Percentiles rank a stretch among this genome's conserved stretches.
Conservation (phyloP, 2,888 invertebrate species). For the Stenotaenia linearis region DNA sequence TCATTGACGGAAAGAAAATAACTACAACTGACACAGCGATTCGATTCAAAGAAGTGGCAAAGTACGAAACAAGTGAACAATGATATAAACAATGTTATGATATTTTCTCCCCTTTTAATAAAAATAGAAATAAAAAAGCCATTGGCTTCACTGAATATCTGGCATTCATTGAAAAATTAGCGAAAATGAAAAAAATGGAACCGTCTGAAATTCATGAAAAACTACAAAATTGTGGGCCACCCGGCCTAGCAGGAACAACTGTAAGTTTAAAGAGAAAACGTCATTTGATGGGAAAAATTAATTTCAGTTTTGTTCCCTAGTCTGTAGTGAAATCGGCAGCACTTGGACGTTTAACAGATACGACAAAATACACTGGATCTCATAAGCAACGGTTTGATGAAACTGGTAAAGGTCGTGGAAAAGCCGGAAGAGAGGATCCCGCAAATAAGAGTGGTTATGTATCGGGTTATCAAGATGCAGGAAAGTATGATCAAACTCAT, state of each 20-base stretch:
- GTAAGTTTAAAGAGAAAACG: slow-evolving; percentile 36
- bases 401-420: slow-evolving; percentile 77
- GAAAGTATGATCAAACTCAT: slow-evolving; percentile 49
- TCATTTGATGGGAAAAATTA: neutral
- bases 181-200: slow-evolving; percentile 76
- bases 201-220: slow-evolving; percentile 71
- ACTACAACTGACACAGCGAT: slow-evolving; percentile 87
- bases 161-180: slow-evolving; percentile 76
- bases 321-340: slow-evolving; percentile 46
- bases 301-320: slow-evolving; percentile 28
- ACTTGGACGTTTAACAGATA: slow-evolving; percentile 73
- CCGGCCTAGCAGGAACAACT: slow-evolving; percentile 53
- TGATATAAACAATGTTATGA: too few relatives aligned
- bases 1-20: slow-evolving; percentile 69
- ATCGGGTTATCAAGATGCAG: slow-evolving; percentile 75
- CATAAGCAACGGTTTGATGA: slow-evolving; percentile 81
- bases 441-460: slow-evolving; percentile 73
- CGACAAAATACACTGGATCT: slow-evolving; percentile 81
- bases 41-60: slow-evolving; percentile 74
- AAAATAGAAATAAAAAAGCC: slow-evolving; percentile 42
- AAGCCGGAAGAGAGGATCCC: slow-evolving; percentile 71
- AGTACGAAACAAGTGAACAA: slow-evolving; percentile 57
- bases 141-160: slow-evolving; percentile 70
- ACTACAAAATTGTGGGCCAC: slow-evolving; percentile 71
- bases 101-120: too few relatives aligned